phyloP scores from a whole-genome alignment of 2,888 invertebrate species.

The Thalpophila matura region DNA sequence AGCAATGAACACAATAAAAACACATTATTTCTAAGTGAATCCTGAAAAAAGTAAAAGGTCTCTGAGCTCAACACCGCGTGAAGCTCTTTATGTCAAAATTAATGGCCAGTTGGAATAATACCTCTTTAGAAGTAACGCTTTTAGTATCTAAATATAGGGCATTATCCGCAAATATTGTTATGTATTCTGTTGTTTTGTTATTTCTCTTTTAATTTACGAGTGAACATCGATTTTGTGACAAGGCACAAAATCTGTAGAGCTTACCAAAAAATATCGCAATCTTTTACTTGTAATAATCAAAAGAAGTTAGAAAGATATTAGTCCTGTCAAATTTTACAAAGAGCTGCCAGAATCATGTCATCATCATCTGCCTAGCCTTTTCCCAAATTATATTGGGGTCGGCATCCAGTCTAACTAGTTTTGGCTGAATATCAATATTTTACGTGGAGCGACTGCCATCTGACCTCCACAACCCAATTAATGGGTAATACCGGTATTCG shows the following conservation, averaged over 20 bases:
- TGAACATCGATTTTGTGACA: slow-evolving; percentile 36
- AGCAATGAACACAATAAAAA: background rate
- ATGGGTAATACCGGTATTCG: no score
- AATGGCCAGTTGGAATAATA: slow-evolving; percentile 28
- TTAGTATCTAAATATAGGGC: slow-evolving; percentile 19
- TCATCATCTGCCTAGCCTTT: no score
- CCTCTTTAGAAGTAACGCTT: slow-evolving; percentile 36
- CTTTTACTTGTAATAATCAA: no score
- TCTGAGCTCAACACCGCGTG: slow-evolving; percentile 10
- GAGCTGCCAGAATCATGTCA: no score
- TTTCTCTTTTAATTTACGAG: slow-evolving; percentile 31
- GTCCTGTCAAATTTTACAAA: no score
- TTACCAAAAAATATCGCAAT: background rate
- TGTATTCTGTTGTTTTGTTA: slow-evolving; percentile 2
- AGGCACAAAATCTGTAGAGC: background rate
- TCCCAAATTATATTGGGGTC: no score
- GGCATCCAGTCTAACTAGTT: no score
- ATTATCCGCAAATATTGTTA: no score
- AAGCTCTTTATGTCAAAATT: slow-evolving; percentile 33
- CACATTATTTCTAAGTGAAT: background rate
- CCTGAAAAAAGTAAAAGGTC: slow-evolving; percentile 24
- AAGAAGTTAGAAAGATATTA: no score
- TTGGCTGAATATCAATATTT: no score
- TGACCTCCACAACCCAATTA: no score
- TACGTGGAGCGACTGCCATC: no score